Conservation (phyloP, 2,797 vertebrate genomes). For the Psittacula derbiana region DNA sequence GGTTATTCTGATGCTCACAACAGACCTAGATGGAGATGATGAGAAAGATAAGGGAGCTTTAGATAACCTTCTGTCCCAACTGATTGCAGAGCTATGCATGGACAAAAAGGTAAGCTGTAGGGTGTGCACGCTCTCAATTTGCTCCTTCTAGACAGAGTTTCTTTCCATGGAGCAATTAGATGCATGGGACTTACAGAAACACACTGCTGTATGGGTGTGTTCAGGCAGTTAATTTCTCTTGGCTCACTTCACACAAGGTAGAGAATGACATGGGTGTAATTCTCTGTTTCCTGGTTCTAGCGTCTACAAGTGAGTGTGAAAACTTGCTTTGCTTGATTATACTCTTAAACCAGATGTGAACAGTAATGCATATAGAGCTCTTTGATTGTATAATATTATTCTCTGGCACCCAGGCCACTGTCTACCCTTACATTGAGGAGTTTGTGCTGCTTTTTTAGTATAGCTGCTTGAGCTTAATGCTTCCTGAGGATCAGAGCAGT, state of each 20-base stretch:
- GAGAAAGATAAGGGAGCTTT: conserved; percentile 98
- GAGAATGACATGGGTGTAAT: neutral
- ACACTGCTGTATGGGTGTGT: neutral
- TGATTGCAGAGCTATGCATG: conserved; percentile 94
- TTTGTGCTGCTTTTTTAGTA: neutral
- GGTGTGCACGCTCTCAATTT: neutral
- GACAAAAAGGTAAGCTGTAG: conserved; percentile 88
- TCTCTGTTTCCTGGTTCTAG: neutral
- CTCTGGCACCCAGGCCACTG: neutral
- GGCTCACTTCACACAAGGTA: neutral
- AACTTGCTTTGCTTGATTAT: neutral
- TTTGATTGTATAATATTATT: neutral
- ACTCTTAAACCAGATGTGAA: neutral
- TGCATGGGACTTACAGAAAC: neutral
- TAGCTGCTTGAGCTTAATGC: neutral
- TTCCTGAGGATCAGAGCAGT: neutral
- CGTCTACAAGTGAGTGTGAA: neutral
- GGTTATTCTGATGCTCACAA: conserved; percentile 97
- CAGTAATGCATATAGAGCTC: neutral
- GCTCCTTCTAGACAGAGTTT: neutral
- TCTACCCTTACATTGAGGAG: neutral
- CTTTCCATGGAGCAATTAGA: neutral
- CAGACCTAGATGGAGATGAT: conserved; percentile 96
- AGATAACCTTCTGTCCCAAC: conserved; percentile 92
- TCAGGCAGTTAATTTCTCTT: neutral